Conservation (phyloP, 1,140 invertebrate species). For the Trypoxylus dichotomus region DNA sequence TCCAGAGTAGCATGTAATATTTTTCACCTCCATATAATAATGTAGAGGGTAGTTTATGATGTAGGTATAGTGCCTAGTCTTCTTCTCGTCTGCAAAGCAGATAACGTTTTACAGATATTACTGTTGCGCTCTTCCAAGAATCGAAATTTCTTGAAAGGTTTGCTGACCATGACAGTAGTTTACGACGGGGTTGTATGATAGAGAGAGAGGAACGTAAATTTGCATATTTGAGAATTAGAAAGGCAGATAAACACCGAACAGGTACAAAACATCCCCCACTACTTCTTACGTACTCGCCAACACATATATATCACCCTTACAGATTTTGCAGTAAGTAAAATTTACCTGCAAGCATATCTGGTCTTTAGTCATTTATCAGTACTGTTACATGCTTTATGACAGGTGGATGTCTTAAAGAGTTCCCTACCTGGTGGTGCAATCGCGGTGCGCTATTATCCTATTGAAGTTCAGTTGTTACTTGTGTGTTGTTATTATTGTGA, state of each 20-base stretch:
- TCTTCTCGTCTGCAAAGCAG: neutral
- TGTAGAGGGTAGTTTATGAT: neutral
- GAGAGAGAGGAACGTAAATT: neutral
- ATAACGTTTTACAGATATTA: conserved; percentile 23
- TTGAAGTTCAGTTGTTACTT: neutral
- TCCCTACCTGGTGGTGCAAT: neutral
- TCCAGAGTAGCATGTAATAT: conserved; percentile 5
- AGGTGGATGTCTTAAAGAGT: neutral
- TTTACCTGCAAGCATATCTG: conserved; percentile 16
- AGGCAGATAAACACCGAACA: neutral
- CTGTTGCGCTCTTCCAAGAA: conserved; percentile 8
- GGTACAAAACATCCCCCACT: conserved; percentile 24
- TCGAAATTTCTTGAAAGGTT: conserved; percentile 6
- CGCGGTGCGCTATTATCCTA: neutral
- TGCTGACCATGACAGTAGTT: conserved; percentile 12
- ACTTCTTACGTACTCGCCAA: neutral
- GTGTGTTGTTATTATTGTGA: neutral
- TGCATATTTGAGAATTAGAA: conserved; percentile 14
- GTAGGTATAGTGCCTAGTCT: neutral
- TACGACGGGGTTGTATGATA: conserved; percentile 10
- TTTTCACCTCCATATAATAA: conserved; percentile 10
- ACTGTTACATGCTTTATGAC: conserved; percentile 7
- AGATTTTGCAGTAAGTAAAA: conserved; percentile 24
- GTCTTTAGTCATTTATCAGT: neutral
- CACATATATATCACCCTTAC: neutral